Base-by-base conservation (phyloP, 1,140 invertebrate genomes). In the Elymnias hypermnestra region DNA sequence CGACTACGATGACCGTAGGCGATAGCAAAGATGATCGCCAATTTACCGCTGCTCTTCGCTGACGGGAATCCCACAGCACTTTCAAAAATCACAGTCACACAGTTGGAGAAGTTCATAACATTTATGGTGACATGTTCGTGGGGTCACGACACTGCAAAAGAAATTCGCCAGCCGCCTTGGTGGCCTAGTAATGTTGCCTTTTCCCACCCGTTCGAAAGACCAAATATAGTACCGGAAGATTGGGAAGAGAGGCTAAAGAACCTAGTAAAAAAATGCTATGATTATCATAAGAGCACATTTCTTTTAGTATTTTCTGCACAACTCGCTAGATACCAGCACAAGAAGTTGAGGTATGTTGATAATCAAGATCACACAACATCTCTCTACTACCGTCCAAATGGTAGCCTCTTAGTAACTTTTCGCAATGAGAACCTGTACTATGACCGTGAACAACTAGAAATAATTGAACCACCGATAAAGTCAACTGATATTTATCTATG, bases 101-200 rank as follows among this genome's bases (percentile, higher is more conserved):
- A 92, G 60, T 64, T 93, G 52, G 91, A 92, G 81, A 88, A 88
- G 40, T 93, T 93, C 66, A 90, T 93, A 63, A 89, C 90, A 44
- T 93, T 93, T 63, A 91, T 93, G 90, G 90, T 92, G 37, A 90
- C 91, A 64, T 93, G 91, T 86, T 93, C 91, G 19, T 88, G 90
- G 78, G 91, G 91, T 13, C 89, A 91, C 53, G 87, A 90, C 47
- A 88, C 87, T 2, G 85, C 81, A 15, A 89, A 89, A 48, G 85
- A 88, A 38, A 89, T 91, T 36, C 82, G 85, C 22, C 71, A 77
- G 48, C 91, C 91, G 7, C 87, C 88, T 35, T 93, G 91, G 91
- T 93, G 91, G 91, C 91, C 91, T 5, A 83, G 87, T 56, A 88
- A 91, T 81, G 83, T 92, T 0, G 78, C 82, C 19, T 93, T 91